phyloP scores from a whole-genome alignment of 2,797 vertebrate genomes.

The Channa striata region DNA sequence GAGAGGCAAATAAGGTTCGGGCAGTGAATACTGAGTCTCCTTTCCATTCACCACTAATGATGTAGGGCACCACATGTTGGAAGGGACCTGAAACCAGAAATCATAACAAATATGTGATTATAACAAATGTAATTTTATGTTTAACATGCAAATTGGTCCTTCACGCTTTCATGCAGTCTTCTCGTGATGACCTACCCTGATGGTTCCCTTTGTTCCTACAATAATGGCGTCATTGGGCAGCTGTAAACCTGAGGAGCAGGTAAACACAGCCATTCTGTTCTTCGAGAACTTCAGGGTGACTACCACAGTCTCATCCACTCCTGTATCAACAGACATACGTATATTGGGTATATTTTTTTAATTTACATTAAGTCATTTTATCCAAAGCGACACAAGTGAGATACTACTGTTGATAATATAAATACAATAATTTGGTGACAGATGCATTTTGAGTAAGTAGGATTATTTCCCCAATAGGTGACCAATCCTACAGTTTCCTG shows the following conservation, averaged over 20 bases:
- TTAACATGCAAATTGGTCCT: neutral
- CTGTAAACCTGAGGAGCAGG: conserved; percentile 68
- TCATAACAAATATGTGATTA: neutral
- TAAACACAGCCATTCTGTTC: conserved; percentile 84
- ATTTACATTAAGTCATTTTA: no score
- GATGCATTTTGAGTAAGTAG: no score
- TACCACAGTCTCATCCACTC: conserved; percentile 86
- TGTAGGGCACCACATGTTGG: conserved; percentile 86
- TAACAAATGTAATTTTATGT: neutral
- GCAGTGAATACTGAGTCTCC: conserved; percentile 78
- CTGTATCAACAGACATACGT: conserved; percentile 62
- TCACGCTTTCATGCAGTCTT: neutral
- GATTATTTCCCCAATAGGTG: no score
- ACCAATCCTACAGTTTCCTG: no score
- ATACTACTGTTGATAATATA: no score
- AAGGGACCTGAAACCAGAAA: conserved; percentile 76
- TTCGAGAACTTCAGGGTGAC: conserved; percentile 87
- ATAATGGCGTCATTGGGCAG: conserved; percentile 83
- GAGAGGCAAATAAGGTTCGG: conserved; percentile 77
- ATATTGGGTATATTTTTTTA: no score
- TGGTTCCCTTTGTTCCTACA: conserved; percentile 84
- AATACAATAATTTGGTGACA: no score
- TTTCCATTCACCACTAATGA: conserved; percentile 82
- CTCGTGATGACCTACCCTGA: conserved; percentile 74
- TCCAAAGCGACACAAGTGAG: no score